A percentile compares a stretch with the other conserved stretches of the same genome.
Conservation (phyloP, 2,113 vertebrate species). For the Morone saxatilis region DNA sequence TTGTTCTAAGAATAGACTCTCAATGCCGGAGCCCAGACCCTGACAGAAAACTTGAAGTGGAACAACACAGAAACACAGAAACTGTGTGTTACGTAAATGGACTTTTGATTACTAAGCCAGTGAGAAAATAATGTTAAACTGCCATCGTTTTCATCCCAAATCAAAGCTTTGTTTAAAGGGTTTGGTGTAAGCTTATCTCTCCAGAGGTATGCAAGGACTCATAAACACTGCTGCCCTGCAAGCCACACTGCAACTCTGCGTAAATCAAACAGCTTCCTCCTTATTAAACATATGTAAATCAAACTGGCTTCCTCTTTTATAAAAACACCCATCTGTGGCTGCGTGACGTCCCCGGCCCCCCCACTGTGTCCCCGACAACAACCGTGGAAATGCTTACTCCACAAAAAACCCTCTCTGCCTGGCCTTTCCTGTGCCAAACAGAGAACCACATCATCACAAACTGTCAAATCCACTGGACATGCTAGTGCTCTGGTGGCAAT, state of each 20-base stretch:
- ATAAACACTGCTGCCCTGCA: background rate
- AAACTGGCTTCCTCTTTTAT: slow-evolving; percentile 54
- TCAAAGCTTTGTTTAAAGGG: background rate
- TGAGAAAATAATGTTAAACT: background rate
- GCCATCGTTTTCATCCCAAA: background rate
- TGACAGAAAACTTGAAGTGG: background rate
- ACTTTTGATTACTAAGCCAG: background rate
- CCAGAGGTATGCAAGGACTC: background rate
- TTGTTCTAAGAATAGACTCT: slow-evolving; percentile 55
- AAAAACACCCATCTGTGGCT: slow-evolving; percentile 15
- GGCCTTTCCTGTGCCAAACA: slow-evolving; percentile 54
- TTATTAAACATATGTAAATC: slow-evolving; percentile 41
- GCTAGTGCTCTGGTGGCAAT: background rate
- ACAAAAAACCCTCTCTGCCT: slow-evolving; percentile 48
- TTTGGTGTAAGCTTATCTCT: background rate
- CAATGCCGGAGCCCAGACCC: slow-evolving; percentile 13
- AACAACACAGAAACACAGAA: background rate
- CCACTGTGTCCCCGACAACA: slow-evolving; percentile 44
- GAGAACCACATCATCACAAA: slow-evolving; percentile 40
- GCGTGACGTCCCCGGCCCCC: slow-evolving; percentile 4
- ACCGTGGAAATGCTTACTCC: slow-evolving; percentile 67
- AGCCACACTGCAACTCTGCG: background rate
- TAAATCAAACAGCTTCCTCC: slow-evolving; percentile 35
- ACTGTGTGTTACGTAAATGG: background rate
- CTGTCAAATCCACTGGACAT: background rate